Base-by-base conservation (phyloP, 1,140 invertebrate species). In the Oryctes rhinoceros region DNA sequence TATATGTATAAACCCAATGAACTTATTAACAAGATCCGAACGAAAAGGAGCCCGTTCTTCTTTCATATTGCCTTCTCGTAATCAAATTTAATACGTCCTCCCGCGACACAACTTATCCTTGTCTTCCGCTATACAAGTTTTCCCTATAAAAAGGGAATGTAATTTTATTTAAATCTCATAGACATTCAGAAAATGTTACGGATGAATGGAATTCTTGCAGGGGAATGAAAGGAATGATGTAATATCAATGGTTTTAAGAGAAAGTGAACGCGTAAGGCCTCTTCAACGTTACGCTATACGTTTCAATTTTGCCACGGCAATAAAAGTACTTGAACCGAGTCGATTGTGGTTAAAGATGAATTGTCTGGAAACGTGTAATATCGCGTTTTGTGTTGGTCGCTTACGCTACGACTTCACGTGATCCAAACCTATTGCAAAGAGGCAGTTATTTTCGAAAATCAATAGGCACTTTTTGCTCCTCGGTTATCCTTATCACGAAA, bases 121-220 rank as follows among this genome's bases (percentile, higher is more conserved):
- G 7, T n/a, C n/a, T n/a, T 59, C 15, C 15, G 53, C 53, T 59
- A n/a, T 59, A 59, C 53, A 18, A 59, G 15, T 18, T 59, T 18
- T n/a, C 24, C 7, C 53, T n/a, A n/a, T n/a, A 18, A 18, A 59
- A 59, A 59, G 18, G 53, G 53, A 59, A 59, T 59, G 53, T 59
- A 59, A 59, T 59, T 59, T 59, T 59, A 59, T 59, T 59, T 59
- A 59, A 59, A 59, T 59, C 53, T 59, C n/a, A 6, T 59, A 59
- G 53, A 59, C 53, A 59, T 59, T 59, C 53, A 59, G 53, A 15
- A 59, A 59, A 59, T 59, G 53, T 59, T 59, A 59, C 53, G 53
- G 53, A n/a, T 59, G 53, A 59, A 18, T 59, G 18, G 53, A 15
- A 59, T 18, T 18, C 53, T 59, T 59, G 18, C 15, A 18, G 53